A percentile compares a stretch with the other conserved stretches of the same genome.
These are phyloP conservation scores for Chrysolina americana DNA, from an alignment of 2,888 invertebrate species.

Conservation along the genomic window DNA sequence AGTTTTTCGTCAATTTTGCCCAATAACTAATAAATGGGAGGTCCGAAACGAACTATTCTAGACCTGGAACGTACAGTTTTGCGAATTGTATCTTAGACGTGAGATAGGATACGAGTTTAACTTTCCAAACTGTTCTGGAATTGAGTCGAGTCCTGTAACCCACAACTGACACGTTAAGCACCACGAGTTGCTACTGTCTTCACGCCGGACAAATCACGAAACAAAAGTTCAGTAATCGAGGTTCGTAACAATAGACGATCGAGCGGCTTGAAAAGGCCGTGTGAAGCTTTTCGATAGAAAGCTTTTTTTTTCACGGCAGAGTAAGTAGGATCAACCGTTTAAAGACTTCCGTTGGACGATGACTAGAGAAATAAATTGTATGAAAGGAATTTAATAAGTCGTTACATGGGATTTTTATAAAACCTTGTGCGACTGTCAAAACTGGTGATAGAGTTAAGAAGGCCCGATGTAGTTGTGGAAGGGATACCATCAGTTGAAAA, in stretches of 20 bases:
- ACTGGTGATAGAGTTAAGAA: neutral
- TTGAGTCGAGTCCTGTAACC: no score
- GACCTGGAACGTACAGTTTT: no score
- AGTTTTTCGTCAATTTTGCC: no score
- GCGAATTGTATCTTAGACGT: no score
- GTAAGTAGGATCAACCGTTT: constrained; percentile 22
- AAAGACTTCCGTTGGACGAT: constrained; percentile 21
- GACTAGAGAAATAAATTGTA: constrained; percentile 8
- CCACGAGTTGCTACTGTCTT: constrained; percentile 19
- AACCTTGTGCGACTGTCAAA: neutral
- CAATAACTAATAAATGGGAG: no score
- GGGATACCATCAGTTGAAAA: neutral
- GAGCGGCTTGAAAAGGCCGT: constrained; percentile 18
- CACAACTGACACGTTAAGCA: neutral
- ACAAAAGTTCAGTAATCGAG: constrained; percentile 24
- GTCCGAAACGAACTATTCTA: no score
- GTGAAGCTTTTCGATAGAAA: constrained; percentile 18
- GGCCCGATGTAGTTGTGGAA: neutral
- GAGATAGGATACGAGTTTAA: no score
- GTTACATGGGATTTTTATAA: constrained; percentile 15
- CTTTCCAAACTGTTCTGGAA: no score
- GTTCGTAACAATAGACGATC: constrained; percentile 17
- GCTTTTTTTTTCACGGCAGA: constrained; percentile 16
- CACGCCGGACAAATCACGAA: constrained; percentile 16
- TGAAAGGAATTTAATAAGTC: constrained; percentile 17